Conservation (phyloP, 2,113 vertebrate genomes). For the Helogale parvula region DNA sequence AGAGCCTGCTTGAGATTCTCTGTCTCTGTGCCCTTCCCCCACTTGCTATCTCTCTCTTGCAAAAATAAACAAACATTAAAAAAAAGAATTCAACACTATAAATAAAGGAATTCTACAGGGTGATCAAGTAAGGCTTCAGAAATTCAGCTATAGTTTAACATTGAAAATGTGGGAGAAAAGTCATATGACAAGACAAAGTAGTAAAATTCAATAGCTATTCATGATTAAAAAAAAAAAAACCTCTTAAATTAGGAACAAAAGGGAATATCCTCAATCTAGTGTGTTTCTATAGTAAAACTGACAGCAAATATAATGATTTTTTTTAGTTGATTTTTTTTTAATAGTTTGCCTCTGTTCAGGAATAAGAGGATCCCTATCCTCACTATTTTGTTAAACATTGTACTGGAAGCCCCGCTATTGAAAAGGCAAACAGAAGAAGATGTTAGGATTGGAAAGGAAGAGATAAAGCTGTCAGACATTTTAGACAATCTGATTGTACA, state of each 20-base stretch:
- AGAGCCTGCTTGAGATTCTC: no score
- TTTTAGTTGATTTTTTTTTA: background rate
- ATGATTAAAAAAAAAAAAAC: background rate
- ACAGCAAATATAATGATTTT: background rate
- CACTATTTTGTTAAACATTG: background rate
- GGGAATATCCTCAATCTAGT: background rate
- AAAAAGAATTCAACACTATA: background rate
- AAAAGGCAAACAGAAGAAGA: background rate
- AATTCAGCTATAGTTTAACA: background rate
- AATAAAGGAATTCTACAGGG: background rate
- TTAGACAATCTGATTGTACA: background rate
- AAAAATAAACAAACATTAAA: no score
- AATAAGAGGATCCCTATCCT: background rate
- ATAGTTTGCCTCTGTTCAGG: background rate
- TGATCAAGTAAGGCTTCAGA: background rate
- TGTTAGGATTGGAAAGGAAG: background rate
- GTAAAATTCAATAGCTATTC: background rate
- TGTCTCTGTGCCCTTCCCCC: no score
- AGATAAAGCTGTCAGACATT: background rate
- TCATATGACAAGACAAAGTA: background rate
- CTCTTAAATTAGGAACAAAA: background rate
- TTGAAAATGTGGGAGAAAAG: background rate
- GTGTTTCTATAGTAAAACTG: background rate
- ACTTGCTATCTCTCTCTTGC: no score
- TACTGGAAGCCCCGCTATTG: background rate